Base-by-base conservation (phyloP, 1,140 invertebrate species). In the Megalonaias nervosa region DNA sequence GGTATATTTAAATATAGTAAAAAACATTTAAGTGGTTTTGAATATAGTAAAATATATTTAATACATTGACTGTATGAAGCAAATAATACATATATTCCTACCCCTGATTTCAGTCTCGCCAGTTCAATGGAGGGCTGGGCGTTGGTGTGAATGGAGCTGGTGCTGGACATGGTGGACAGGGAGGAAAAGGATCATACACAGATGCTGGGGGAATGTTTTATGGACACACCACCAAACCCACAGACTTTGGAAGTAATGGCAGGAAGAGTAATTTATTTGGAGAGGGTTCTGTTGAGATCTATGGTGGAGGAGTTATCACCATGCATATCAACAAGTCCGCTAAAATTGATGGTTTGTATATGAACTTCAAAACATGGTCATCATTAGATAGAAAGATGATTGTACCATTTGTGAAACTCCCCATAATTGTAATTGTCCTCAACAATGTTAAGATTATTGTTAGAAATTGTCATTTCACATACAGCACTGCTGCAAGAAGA, bases 101-200 rank as follows among this genome's bases (percentile, higher is more conserved):
- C 11, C 38, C 4, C 38, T 48, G 38, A 48, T 65, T 72, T 17
- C 81, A 81, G 84, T 71, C 80, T 56, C 73, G 62, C n/a, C 71
- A 78, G 23, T 66, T 58, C 56, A 69, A 69, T 64, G 76, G 76
- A 31, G 77, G 80, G n/a, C 57, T 64, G 12, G 83, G 84, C 16
- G 65, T 74, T 26, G 83, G 83, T 31, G 57, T 66, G 48, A 65
- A 77, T 72, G 78, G 83, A 16, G 75, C 74, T 56, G 86, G 86
- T 21, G 86, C 83, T 31, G 83, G 84, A 13, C 86, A 87, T 69
- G 83, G 83, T 62, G 85, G 86, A 59, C 84, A 85, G 71, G 86
- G 85, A 61, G 85, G 85, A 23, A 77, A 75, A 71, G 83, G 75
- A 23, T 68, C 57, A 14, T 69, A 48, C 38, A 48, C 38, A 48